Percentiles rank a stretch among this genome's conserved stretches.
Conservation (phyloP, 2,113 vertebrate genomes). For the Tonatia bakeri region DNA sequence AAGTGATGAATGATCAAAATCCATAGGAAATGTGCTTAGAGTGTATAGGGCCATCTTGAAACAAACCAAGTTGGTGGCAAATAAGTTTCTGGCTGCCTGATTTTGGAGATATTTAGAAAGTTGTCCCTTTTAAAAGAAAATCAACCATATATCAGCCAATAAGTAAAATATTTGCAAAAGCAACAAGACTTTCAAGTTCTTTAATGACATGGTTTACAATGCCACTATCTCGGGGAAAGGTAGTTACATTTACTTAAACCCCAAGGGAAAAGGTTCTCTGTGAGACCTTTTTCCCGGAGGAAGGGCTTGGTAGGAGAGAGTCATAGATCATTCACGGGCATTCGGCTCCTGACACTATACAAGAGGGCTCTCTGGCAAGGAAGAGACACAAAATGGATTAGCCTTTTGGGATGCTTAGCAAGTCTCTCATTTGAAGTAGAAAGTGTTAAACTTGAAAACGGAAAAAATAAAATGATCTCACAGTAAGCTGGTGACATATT, state of each 20-base stretch:
- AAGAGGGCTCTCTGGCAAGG: not conserved
- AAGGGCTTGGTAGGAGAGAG: not conserved
- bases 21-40: not conserved
- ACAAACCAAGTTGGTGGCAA: not conserved
- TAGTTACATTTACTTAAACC: not conserved
- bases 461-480: not conserved
- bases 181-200: not conserved
- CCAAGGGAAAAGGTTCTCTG: not conserved
- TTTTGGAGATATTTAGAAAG: not conserved
- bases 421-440: not conserved
- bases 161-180: not conserved
- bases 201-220: not conserved
- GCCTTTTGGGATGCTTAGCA: not conserved
- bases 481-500: not conserved
- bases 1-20: not conserved
- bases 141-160: not conserved
- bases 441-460: not conserved
- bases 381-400: not conserved
- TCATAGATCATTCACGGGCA: not conserved
- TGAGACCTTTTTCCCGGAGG: not conserved
- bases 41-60: not conserved
- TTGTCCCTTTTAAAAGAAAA: not conserved
- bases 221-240: not conserved
- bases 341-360: not conserved
- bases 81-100: not conserved